These are phyloP conservation scores for Ondatra zibethicus DNA, from an alignment of 2,113 vertebrate species.

Conservation along the genomic window DNA sequence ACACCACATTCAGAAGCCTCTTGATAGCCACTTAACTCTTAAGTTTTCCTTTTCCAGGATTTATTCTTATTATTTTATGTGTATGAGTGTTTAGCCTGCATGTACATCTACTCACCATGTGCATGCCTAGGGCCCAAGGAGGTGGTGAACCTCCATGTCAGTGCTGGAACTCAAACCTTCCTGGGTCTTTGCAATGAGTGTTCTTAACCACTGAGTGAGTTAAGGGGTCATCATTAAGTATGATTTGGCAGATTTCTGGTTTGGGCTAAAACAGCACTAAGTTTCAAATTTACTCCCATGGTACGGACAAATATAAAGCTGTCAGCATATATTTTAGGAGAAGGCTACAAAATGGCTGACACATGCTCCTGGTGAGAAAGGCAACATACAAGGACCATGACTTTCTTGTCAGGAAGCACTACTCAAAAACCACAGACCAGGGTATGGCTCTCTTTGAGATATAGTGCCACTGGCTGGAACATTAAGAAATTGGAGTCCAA, in stretches of 20 bases:
- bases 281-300: neutral
- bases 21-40: neutral
- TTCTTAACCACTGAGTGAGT: neutral
- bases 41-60: conserved; percentile 1
- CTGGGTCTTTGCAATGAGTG: neutral
- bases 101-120: neutral
- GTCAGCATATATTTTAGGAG: neutral
- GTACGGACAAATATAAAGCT: neutral
- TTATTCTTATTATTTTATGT: neutral
- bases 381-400: too few species aligned
- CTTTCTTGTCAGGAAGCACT: too few species aligned
- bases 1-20: neutral
- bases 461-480: too few species aligned
- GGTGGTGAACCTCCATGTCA: neutral
- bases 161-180: neutral
- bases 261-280: neutral
- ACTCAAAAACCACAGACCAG: neutral
- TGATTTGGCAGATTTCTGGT: neutral
- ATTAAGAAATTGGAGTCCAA: neutral
- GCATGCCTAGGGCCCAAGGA: neutral
- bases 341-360: neutral
- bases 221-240: neutral
- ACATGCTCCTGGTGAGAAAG: neutral
- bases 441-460: neutral
- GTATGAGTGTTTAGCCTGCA: neutral